These are phyloP conservation scores for Tetranychus truncatus DNA, from an alignment of 2,888 invertebrate genomes.

Conservation along the genomic window DNA sequence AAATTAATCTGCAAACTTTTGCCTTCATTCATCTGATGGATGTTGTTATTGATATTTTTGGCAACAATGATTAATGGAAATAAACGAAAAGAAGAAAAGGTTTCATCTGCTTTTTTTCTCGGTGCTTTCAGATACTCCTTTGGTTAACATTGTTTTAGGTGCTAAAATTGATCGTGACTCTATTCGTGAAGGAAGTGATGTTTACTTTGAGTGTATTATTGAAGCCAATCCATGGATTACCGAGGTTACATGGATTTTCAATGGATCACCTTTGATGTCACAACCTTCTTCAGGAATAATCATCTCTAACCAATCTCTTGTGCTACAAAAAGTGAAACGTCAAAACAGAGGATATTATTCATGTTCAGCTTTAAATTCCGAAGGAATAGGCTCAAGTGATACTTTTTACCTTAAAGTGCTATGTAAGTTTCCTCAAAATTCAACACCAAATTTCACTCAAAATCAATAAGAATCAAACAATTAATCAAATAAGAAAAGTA, in stretches of 20 bases:
- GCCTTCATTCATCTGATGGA: no score
- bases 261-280: conserved; percentile 25
- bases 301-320: conserved; percentile 28
- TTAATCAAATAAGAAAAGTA: no score
- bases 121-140: conserved; percentile 51
- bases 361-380: conserved; percentile 28
- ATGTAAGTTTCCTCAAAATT: conserved; percentile 23
- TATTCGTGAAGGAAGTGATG: conserved; percentile 79
- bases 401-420: conserved; percentile 28
- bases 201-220: conserved; percentile 79
- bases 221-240: conserved; percentile 67
- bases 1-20: no score
- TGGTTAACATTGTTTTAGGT: conserved; percentile 59
- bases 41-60: no score
- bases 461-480: no score
- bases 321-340: conserved; percentile 27
- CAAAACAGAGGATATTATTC: conserved; percentile 28
- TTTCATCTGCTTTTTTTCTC: not conserved
- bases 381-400: conserved; percentile 28
- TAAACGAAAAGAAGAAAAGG: not conserved
- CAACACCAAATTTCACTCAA: no score
- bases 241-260: conserved; percentile 52
- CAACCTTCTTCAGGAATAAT: conserved; percentile 27
- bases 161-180: conserved; percentile 60
- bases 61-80: no score